A percentile compares a stretch with the other conserved stretches of the same genome.
phyloP scores from a whole-genome alignment of 2,113 vertebrate genomes.

The Dissostichus mawsoni region DNA sequence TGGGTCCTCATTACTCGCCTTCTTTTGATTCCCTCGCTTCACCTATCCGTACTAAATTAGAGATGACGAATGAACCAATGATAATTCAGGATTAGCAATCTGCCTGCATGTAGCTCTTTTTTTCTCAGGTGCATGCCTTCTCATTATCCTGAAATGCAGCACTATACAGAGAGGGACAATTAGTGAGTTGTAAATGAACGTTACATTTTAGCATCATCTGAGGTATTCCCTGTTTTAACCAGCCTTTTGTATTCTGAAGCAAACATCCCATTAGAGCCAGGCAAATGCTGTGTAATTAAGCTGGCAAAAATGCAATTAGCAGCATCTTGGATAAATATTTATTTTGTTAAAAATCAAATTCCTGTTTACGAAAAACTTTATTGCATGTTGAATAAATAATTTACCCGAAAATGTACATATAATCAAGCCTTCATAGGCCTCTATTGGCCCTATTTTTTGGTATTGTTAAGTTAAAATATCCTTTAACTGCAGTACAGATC shows the following conservation, averaged over 20 bases:
- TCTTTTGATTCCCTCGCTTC: constrained; percentile 45
- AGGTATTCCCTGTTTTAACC: background rate
- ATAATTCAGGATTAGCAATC: constrained; percentile 56
- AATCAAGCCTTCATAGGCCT: background rate
- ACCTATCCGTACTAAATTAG: constrained; percentile 41
- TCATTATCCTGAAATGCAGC: constrained; percentile 28
- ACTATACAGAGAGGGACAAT: constrained; percentile 18
- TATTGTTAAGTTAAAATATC: no score
- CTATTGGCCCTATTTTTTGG: background rate
- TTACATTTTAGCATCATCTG: constrained; percentile 35
- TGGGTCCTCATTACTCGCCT: constrained; percentile 67
- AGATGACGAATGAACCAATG: constrained; percentile 63
- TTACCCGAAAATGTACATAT: background rate
- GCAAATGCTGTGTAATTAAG: constrained; percentile 25
- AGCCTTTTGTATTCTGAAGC: constrained; percentile 28
- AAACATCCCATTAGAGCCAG: constrained; percentile 17
- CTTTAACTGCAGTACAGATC: no score
- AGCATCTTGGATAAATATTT: constrained; percentile 20
- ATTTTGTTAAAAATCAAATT: constrained; percentile 3
- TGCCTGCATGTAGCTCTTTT: constrained; percentile 19
- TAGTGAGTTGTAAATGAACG: constrained; percentile 15
- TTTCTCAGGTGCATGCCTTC: constrained; percentile 10
- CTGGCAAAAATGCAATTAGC: constrained; percentile 31
- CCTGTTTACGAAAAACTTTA: background rate
- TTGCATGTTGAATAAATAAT: constrained; percentile 18